Conservation (phyloP, 2,113 vertebrate genomes). For the Dasyurus viverrinus region DNA sequence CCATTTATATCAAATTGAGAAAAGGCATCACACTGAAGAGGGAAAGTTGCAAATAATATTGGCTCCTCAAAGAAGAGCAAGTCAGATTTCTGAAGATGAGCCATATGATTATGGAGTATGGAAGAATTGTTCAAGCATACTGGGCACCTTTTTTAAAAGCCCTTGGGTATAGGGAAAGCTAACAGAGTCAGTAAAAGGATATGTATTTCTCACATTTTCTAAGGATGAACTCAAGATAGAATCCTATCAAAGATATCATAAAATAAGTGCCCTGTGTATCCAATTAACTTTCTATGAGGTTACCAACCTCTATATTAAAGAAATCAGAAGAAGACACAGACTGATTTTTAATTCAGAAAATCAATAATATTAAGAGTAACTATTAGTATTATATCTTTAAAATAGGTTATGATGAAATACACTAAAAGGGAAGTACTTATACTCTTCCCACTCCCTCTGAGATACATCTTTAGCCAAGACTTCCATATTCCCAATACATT, state of each 20-base stretch:
- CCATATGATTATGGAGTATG: too few species aligned
- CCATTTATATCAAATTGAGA: background rate
- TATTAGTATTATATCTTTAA: background rate
- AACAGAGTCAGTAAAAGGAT: background rate
- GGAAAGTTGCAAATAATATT: background rate
- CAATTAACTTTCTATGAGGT: too few species aligned
- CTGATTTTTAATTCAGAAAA: background rate
- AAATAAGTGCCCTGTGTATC: background rate
- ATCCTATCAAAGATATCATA: background rate
- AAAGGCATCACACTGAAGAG: background rate
- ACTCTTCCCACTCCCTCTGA: too few species aligned
- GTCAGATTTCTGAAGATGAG: accelerated
- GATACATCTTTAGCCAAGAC: background rate
- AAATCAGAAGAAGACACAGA: background rate
- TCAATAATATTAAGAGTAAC: background rate
- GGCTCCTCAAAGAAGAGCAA: accelerated
- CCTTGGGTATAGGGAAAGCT: background rate
- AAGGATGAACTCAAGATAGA: background rate
- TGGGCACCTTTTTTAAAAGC: background rate
- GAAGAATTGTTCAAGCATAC: background rate
- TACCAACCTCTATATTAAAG: background rate
- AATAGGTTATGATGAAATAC: background rate
- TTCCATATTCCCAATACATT: background rate
- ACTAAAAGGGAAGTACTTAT: background rate
- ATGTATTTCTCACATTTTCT: background rate